Percentiles rank a stretch among this genome's conserved stretches.
Conservation (phyloP, 1,140 invertebrate genomes). For the Magallana gigas region DNA sequence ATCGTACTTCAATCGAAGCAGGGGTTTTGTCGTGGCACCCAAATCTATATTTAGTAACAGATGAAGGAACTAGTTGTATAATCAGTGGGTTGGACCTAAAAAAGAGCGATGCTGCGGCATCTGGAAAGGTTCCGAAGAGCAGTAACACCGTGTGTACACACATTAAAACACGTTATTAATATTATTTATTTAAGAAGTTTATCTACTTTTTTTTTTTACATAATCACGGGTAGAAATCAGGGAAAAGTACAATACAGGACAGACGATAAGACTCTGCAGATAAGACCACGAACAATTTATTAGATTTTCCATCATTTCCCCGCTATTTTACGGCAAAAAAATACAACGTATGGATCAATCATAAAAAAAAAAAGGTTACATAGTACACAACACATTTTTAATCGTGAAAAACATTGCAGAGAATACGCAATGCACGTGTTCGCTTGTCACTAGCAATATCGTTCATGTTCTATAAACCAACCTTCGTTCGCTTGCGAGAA, state of each 20-base stretch:
- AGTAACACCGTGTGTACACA: slow-evolving; percentile 20
- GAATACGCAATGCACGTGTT: too few relatives aligned
- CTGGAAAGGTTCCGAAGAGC: slow-evolving; percentile 7
- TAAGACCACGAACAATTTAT: too few relatives aligned
- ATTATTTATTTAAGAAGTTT: slow-evolving; percentile 17
- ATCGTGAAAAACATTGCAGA: too few relatives aligned
- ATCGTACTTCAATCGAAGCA: slow-evolving; percentile 15
- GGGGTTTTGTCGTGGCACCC: slow-evolving; percentile 23
- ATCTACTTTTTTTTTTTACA: background rate
- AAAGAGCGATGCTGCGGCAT: slow-evolving; percentile 2
- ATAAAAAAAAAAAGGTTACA: too few relatives aligned
- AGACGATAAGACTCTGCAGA: background rate
- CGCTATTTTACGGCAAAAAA: too few relatives aligned
- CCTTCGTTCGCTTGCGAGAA: too few relatives aligned
- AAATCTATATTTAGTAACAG: slow-evolving; percentile 13
- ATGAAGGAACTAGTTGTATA: slow-evolving; percentile 1
- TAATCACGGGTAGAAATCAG: background rate
- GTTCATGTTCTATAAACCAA: too few relatives aligned
- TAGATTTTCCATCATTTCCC: too few relatives aligned
- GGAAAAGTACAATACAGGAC: background rate
- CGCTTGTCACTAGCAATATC: too few relatives aligned
- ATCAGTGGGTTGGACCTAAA: slow-evolving; percentile 22
- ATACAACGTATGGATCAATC: too few relatives aligned
- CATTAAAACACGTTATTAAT: slow-evolving; percentile 20
- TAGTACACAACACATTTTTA: too few relatives aligned